Evolutionary conservation across 2,113 vertebrate genomes (phyloP).

Genomic region (Vireo altiloquus): DNA sequence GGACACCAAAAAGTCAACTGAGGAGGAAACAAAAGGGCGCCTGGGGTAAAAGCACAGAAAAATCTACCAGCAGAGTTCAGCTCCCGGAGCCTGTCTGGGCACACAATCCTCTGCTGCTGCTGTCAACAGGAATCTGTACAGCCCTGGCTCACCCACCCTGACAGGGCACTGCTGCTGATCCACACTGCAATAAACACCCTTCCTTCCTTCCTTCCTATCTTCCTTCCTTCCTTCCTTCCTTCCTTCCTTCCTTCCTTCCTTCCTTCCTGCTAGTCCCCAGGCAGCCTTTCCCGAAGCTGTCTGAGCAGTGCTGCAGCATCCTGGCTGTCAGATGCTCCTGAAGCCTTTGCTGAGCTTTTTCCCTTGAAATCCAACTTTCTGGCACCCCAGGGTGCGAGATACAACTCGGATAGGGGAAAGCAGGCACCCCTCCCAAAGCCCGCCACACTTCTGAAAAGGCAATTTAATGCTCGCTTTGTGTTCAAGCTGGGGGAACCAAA

Average conservation of each 20-base stretch:
- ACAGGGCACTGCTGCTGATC: background rate
- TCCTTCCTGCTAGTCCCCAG: background rate
- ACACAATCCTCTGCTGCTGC: background rate
- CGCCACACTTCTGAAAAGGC: background rate
- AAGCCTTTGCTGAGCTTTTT: background rate
- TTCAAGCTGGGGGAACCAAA: slow-evolving; percentile 32
- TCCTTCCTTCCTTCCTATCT: background rate
- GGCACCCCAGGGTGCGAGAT: background rate
- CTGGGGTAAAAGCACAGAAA: background rate
- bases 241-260: background rate
- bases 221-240: background rate
- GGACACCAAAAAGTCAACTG: background rate
- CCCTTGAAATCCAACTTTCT: background rate
- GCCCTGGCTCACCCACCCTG: fast-evolving
- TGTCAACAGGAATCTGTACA: fast-evolving
- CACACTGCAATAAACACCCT: fast-evolving
- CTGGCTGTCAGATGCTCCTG: background rate
- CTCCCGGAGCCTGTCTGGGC: background rate
- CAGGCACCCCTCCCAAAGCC: background rate
- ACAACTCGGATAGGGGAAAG: background rate
- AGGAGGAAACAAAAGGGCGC: background rate
- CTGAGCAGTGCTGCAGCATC: fast-evolving
- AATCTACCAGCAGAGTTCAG: background rate
- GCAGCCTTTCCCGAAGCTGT: background rate
- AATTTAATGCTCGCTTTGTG: slow-evolving; percentile 38